A percentile compares a stretch with the other conserved stretches of the same genome.
Conservation (phyloP, 2,888 invertebrate genomes). For the Platycheirus rosarum region DNA sequence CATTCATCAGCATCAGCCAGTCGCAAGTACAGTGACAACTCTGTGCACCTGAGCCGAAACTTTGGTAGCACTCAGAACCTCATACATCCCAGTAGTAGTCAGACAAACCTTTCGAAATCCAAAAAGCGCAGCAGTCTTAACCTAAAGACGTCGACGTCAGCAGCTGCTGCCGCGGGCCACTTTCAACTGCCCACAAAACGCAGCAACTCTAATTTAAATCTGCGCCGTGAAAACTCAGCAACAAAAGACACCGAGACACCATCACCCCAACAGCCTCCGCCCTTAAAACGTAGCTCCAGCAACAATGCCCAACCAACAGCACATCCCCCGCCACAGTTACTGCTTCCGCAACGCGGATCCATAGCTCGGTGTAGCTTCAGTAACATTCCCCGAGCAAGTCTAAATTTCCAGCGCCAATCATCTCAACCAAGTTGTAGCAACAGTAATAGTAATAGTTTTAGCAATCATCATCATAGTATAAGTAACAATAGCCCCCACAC, state of each 20-base stretch:
- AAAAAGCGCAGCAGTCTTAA: slow-evolving; percentile 82
- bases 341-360: slow-evolving; percentile 76
- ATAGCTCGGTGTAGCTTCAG: slow-evolving; percentile 80
- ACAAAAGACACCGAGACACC: slow-evolving; percentile 73
- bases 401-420: slow-evolving; percentile 76
- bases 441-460: slow-evolving; percentile 73
- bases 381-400: slow-evolving; percentile 82
- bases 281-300: slow-evolving; percentile 74
- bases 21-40: slow-evolving; percentile 79
- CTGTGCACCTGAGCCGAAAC: slow-evolving; percentile 80
- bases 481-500: slow-evolving; percentile 76
- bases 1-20: slow-evolving; percentile 67
- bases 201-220: slow-evolving; percentile 81
- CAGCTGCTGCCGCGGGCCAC: slow-evolving; percentile 40
- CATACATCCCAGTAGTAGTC: slow-evolving; percentile 79
- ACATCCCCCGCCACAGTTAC: slow-evolving; percentile 76
- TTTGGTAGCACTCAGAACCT: slow-evolving; percentile 82
- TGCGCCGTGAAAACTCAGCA: slow-evolving; percentile 79
- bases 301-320: slow-evolving; percentile 75
- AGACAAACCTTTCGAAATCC: slow-evolving; percentile 80
- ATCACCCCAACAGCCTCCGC: slow-evolving; percentile 59
- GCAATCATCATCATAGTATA: slow-evolving; percentile 71
- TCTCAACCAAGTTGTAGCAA: slow-evolving; percentile 69
- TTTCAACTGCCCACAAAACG: slow-evolving; percentile 76
- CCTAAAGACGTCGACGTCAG: slow-evolving; percentile 78